Base-by-base conservation (phyloP, 2,797 vertebrate genomes). In the Diplodus sargus region DNA sequence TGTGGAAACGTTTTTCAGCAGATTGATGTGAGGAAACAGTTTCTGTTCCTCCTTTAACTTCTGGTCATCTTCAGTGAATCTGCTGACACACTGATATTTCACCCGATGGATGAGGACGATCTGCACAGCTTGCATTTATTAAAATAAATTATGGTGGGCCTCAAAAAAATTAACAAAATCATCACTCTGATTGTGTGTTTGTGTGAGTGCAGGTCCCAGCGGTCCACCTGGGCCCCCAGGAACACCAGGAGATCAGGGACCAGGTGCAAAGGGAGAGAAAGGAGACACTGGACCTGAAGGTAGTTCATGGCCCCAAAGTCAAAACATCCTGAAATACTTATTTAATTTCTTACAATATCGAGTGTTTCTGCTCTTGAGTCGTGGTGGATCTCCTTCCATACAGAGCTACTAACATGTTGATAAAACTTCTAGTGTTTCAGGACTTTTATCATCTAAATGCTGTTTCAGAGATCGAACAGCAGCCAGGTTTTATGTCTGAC, bases 211-310 rank as follows among this genome's bases (percentile, higher is more conserved):
- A 84, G 83, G 90, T 58, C 51, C 57, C 0, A 23, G 0, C 0
- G 85, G 88, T 67, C 48, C 7, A 49, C 47, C 42, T 28, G 88
- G 86, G 5, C 14, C 2, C 1, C 23, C 22, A 30, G 86, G 84
- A 43, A 3, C 4, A 3, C 42, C 70, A 20, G 88, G 84, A 3
- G 4, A 64, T 65, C 68, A 81, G 53, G 89, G 74, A 53, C 59
- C 71, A n/a, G 85, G 70, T 57, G 48, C 47, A 10, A 91, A 90
- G 43, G 92, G 92, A 74, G 89, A 89, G 1, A 87, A 57, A 62
- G 91, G 91, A 16, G 79, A 72, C 0, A 43, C 62, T 0, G 91
- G 90, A 11, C 0, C 4, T 4, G 0, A 15, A 72, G 88, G 89
- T 90, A 9, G 34, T 34, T 34, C 34, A 9, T 34, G 8, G 34